phyloP scores from a whole-genome alignment of 2,113 vertebrate genomes.

The Taxidea taxus region DNA sequence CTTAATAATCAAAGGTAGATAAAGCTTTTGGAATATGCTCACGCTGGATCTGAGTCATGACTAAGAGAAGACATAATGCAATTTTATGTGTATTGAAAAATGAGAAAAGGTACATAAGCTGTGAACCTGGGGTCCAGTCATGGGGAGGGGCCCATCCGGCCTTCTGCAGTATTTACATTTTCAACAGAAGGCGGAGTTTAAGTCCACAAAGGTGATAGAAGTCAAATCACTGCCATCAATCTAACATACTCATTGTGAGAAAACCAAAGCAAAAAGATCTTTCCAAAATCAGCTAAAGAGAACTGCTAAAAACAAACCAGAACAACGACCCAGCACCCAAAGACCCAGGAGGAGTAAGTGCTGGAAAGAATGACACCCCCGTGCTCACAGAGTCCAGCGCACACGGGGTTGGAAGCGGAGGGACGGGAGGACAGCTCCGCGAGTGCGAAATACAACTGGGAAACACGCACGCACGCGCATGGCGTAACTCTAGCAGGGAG shows the following conservation, averaged over 20 bases:
- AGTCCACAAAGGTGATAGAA: background rate
- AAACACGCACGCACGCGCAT: background rate
- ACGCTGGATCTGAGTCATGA: background rate
- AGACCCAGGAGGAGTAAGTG: background rate
- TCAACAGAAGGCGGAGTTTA: background rate
- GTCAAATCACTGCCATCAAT: background rate
- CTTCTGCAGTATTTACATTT: background rate
- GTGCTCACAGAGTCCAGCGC: background rate
- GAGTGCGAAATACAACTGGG: background rate
- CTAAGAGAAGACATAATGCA: background rate
- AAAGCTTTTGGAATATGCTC: background rate
- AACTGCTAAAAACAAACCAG: background rate
- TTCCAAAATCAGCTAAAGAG: background rate
- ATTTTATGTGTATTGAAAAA: background rate
- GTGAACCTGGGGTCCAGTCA: background rate
- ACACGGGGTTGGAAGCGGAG: accelerated
- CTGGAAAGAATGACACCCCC: background rate
- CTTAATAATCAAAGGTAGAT: background rate
- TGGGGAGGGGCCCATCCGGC: background rate
- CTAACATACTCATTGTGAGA: background rate
- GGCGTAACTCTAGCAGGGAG: background rate
- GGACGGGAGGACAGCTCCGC: background rate
- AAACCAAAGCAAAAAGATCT: background rate
- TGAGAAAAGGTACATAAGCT: background rate
- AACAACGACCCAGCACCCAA: background rate